Evolutionary conservation across 2,888 invertebrate genomes (phyloP), one percentile per base, ranked within the genome.

Genomic region (Melanotus villosus): DNA sequence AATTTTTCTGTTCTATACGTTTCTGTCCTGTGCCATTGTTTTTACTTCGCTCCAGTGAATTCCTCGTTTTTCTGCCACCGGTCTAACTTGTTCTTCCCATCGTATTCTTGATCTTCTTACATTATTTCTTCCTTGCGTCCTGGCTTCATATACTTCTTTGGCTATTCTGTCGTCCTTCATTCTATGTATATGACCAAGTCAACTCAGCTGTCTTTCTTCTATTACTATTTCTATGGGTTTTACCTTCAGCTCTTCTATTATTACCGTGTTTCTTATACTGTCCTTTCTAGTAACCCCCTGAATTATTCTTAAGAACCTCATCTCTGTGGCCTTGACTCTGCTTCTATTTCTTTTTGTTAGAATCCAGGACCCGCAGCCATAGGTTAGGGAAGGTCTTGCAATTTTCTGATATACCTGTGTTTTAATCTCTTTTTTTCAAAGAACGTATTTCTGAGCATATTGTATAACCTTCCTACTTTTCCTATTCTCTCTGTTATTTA

Each of bases 161-260:
- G 23, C 18, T 14, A 9, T 50, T 30, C 23, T 26, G 6, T 56
- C 26, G 26, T 26, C 26, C 26, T 26, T 36, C 47, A 47, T 47
- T 47, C n/a, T 47, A 47, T 16, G 47, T 50, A 50, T 2, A 18
- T 50, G 50, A 16, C 50, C 50, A 7, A 50, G 14, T 23, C 50
- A 50, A 21, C 50, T 50, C 26, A 50, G 26, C 16, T 26, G 50
- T 21, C 30, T 50, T 50, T 50, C 23, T 47, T 47, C 62, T 23
- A 62, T 50, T 12, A 41, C 30, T 21, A 9, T 41, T 18, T 58
- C 65, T 76, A 54, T 77, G 76, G 12, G 75, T 72, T 74, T 72
- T 66, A 78, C 32, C 16, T 54, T 64, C 18, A 64, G 18, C 32
- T 64, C 26, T 64, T 52, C 52, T 30, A 26, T 19, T 41, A 41